Evolutionary conservation across 2,797 vertebrate species (phyloP).

Genomic region (Amphiprion clarkii): DNA sequence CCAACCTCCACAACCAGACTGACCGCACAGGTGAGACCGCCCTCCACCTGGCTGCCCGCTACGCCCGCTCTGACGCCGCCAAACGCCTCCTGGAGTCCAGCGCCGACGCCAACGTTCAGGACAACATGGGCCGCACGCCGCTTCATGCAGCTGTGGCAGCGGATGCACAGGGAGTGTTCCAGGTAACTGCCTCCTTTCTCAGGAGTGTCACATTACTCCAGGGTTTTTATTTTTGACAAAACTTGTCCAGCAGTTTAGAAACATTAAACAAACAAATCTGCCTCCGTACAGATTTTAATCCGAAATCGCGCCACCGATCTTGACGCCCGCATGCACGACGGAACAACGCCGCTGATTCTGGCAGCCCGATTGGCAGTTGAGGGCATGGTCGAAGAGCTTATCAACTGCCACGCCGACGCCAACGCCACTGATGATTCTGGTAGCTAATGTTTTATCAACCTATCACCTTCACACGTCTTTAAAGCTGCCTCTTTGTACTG

Average conservation of each 20-base stretch:
- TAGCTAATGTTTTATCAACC: constrained; percentile 70
- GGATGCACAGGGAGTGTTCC: constrained; percentile 97
- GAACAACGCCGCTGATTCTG: constrained; percentile 96
- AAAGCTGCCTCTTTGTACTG: not conserved
- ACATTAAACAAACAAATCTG: constrained; percentile 14
- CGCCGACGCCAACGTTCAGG: constrained; percentile 96
- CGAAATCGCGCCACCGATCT: constrained; percentile 97
- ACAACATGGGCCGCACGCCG: constrained; percentile 97
- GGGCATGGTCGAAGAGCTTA: constrained; percentile 98
- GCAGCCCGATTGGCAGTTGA: constrained; percentile 95
- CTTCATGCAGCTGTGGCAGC: constrained; percentile 96
- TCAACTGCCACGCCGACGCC: constrained; percentile 96
- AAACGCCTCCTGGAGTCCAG: constrained; percentile 98
- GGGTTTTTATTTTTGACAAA: not conserved
- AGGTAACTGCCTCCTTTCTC: constrained; percentile 82
- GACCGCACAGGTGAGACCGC: constrained; percentile 98
- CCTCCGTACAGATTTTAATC: constrained; percentile 91
- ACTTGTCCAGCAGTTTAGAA: not conserved
- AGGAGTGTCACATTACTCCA: not conserved
- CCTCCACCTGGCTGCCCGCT: constrained; percentile 94
- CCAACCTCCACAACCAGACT: constrained; percentile 97
- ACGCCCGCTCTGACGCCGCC: constrained; percentile 96
- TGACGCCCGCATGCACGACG: constrained; percentile 97
- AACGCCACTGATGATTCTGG: constrained; percentile 97
- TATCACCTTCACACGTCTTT: constrained; percentile 2